Percentiles rank a stretch among this genome's conserved stretches.
Evolutionary conservation across 2,888 invertebrate species (phyloP).

Genomic region (Therioaphis trifolii): DNA sequence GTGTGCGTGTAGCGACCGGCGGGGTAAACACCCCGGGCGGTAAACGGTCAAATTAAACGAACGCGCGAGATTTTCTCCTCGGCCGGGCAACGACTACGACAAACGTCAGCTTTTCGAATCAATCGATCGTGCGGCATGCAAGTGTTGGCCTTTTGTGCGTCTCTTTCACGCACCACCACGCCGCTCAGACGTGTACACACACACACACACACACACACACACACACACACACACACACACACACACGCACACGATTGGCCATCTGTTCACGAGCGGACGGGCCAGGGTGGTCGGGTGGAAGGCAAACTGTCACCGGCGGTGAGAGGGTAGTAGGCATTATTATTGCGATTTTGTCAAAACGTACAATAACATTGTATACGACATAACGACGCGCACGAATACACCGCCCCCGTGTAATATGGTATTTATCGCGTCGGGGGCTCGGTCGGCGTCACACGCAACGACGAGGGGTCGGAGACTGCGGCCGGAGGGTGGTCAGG

Average conservation of each 20-base stretch:
- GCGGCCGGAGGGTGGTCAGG: slow-evolving; percentile 13
- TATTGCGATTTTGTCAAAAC: slow-evolving; percentile 36
- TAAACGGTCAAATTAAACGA: slow-evolving; percentile 30
- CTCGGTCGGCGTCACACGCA: background rate
- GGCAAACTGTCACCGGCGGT: too few species aligned
- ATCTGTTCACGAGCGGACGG: background rate
- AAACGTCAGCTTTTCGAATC: slow-evolving; percentile 38
- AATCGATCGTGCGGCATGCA: background rate
- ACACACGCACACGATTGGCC: background rate
- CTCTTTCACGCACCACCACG: background rate
- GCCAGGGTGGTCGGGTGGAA: too few species aligned
- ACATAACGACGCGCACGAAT: background rate
- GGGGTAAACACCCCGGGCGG: background rate
- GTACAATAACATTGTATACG: slow-evolving; percentile 1
- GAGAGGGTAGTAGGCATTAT: background rate
- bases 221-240: too few species aligned
- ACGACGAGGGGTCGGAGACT: too few species aligned
- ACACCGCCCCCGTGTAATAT: background rate
- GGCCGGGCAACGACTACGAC: background rate
- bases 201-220: too few species aligned
- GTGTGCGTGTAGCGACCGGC: too few species aligned
- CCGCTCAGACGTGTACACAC: too few species aligned
- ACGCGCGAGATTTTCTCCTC: slow-evolving; percentile 20
- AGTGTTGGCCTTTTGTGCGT: background rate
- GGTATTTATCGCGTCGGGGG: background rate